phyloP scores from a whole-genome alignment of 2,888 invertebrate species.

The Synergus itoensis region DNA sequence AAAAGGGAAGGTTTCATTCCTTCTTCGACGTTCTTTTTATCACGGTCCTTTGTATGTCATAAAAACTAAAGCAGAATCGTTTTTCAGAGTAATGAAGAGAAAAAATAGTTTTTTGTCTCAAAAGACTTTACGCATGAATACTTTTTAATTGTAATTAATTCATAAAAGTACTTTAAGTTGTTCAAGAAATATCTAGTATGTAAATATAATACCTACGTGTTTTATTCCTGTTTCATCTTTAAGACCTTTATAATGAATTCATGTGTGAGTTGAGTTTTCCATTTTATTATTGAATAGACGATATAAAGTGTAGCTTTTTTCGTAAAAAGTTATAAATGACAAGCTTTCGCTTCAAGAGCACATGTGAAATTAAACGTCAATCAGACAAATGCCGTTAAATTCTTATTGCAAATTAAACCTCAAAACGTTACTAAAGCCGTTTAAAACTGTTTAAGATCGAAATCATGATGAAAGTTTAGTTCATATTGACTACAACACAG shows the following conservation, averaged over 20 bases:
- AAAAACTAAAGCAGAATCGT: conserved; percentile 15
- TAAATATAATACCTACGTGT: no score
- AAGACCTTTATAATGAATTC: no score
- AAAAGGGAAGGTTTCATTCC: conserved; percentile 2
- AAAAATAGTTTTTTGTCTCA: background rate
- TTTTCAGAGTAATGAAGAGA: background rate
- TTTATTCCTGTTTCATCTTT: no score
- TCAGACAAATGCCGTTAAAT: conserved; percentile 1
- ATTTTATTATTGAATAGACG: background rate
- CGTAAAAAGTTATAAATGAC: background rate
- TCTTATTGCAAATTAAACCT: conserved; percentile 2
- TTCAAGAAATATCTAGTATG: no score
- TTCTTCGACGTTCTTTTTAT: conserved; percentile 1
- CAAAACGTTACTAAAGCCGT: background rate
- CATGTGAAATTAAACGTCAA: conserved; percentile 26
- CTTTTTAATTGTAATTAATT: background rate
- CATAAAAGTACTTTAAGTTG: background rate
- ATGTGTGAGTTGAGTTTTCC: no score
- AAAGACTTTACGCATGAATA: background rate
- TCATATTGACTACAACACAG: background rate
- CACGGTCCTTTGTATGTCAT: background rate
- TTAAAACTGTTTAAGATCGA: background rate
- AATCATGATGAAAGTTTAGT: background rate
- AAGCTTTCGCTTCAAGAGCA: conserved; percentile 1
- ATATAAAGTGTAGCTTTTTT: conserved; percentile 15